phyloP scores from a whole-genome alignment of 2,797 vertebrate species.

The Chlorospingus semifuscus region DNA sequence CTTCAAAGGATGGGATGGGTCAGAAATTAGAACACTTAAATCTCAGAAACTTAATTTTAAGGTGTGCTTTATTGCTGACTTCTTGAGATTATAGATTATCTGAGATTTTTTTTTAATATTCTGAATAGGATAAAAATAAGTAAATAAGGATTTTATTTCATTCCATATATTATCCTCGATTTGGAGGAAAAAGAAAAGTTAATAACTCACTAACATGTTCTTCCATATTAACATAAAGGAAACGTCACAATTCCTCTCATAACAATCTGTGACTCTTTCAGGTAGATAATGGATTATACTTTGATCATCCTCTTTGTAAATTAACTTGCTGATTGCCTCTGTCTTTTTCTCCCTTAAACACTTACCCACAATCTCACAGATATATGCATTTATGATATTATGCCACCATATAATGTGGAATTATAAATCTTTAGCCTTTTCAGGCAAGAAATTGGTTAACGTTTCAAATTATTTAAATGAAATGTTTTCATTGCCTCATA shows the following conservation, averaged over 20 bases:
- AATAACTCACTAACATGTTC: not conserved
- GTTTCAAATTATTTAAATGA: not conserved
- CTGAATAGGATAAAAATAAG: not conserved
- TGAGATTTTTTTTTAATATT: not conserved
- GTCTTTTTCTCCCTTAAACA: not conserved
- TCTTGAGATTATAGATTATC: not conserved
- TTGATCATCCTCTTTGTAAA: not conserved
- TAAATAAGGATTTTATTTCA: accelerated
- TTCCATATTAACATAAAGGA: not conserved
- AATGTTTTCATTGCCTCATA: not conserved
- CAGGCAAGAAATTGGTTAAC: not conserved
- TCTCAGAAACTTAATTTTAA: not conserved
- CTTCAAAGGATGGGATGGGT: not conserved
- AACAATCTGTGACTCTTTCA: not conserved
- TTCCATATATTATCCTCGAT: not conserved
- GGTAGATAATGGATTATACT: accelerated
- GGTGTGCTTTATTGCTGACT: accelerated
- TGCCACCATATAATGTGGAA: not conserved
- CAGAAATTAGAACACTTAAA: not conserved
- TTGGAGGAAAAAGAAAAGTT: not conserved
- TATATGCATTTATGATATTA: not conserved
- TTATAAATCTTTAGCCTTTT: not conserved
- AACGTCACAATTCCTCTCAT: accelerated
- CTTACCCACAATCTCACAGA: not conserved
- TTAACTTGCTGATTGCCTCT: not conserved